Evolutionary conservation across 2,888 invertebrate species (phyloP).

Genomic region (Plusia festucae): DNA sequence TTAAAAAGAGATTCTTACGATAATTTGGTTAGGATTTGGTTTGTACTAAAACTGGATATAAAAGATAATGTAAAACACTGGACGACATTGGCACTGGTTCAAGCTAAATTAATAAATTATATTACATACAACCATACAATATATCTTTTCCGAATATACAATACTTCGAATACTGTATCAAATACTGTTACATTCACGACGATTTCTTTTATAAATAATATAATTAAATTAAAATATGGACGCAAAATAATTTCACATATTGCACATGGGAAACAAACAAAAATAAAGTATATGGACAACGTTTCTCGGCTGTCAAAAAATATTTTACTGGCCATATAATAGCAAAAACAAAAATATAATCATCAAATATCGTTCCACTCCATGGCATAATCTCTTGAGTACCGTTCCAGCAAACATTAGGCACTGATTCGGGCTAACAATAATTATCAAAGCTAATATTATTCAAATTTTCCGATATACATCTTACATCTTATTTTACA

Average conservation of each 20-base stretch:
- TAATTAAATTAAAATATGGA: conserved; percentile 77
- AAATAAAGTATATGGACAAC: conserved; percentile 46
- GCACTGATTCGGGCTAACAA: conserved; percentile 86
- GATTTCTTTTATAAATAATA: conserved; percentile 68
- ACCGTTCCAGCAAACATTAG: conserved; percentile 77
- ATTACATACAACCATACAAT: conserved; percentile 62
- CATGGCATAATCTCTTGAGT: conserved; percentile 75
- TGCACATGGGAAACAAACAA: conserved; percentile 77
- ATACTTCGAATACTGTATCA: conserved; percentile 79
- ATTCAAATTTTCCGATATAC: conserved; percentile 75
- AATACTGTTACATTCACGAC: conserved; percentile 85
- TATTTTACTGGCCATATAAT: conserved; percentile 57
- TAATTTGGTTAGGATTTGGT: conserved; percentile 80
- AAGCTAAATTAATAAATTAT: conserved; percentile 72
- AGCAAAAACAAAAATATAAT: conserved; percentile 35
- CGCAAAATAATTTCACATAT: conserved; percentile 87
- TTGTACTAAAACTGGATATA: conserved; percentile 70
- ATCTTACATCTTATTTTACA: conserved; percentile 70
- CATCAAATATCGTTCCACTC: conserved; percentile 56
- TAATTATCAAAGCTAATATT: conserved; percentile 84
- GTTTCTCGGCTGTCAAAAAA: conserved; percentile 21
- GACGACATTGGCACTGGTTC: conserved; percentile 76
- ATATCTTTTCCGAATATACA: conserved; percentile 61
- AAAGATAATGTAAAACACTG: conserved; percentile 68
- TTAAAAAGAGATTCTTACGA: conserved; percentile 73